Percentiles rank a stretch among this genome's conserved stretches.
Conservation (phyloP, 2,113 vertebrate genomes). For the Chitala chitala region DNA sequence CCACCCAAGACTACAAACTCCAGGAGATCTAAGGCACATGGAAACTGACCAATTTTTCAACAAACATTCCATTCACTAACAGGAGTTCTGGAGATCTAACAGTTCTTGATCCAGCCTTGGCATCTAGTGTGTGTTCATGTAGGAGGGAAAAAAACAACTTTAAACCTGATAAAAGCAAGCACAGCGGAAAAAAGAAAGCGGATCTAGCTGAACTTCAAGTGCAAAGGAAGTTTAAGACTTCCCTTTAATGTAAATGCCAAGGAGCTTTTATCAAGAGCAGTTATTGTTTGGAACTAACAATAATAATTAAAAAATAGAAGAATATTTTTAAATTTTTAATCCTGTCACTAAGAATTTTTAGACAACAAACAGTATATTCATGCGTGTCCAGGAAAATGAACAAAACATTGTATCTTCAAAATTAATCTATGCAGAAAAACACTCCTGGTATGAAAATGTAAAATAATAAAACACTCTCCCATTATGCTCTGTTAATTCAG, state of each 20-base stretch:
- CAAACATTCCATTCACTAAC: slow-evolving; percentile 52
- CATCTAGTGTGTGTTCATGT: slow-evolving; percentile 37
- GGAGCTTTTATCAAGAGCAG: neutral
- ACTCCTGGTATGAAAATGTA: too few relatives aligned
- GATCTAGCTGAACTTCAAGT: slow-evolving; percentile 14
- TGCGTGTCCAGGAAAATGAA: too few relatives aligned
- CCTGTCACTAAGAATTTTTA: too few relatives aligned
- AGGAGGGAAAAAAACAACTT: slow-evolving; percentile 15
- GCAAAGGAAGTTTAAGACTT: slow-evolving; percentile 27
- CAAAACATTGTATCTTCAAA: too few relatives aligned
- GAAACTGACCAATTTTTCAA: slow-evolving; percentile 52
- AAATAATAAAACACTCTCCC: too few relatives aligned
- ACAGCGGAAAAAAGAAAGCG: neutral
- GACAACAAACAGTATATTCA: too few relatives aligned
- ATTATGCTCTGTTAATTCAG: too few relatives aligned
- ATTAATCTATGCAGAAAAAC: too few relatives aligned
- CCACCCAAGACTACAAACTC: slow-evolving; percentile 45
- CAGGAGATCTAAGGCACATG: slow-evolving; percentile 50
- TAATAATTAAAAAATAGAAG: too few relatives aligned
- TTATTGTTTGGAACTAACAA: neutral
- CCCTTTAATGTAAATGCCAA: neutral
- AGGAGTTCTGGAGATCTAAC: slow-evolving; percentile 34
- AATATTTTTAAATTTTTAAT: too few relatives aligned
- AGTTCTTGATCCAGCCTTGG: slow-evolving; percentile 37
- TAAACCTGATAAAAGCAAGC: neutral